Base-by-base conservation (phyloP, 2,113 vertebrate species). In the Numida meleagris region DNA sequence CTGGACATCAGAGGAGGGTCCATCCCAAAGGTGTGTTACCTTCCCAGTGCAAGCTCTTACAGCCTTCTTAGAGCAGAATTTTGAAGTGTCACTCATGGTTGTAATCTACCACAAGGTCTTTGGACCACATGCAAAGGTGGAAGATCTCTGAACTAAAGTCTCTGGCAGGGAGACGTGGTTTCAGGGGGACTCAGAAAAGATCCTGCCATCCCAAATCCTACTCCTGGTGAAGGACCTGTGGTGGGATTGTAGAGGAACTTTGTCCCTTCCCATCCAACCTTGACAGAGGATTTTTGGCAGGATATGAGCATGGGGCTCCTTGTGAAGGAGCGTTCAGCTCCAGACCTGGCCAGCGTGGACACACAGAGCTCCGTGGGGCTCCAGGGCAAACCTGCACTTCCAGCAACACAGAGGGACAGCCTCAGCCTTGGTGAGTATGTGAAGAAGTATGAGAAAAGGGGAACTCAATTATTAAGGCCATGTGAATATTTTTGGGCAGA, bases 401-500 rank as follows among this genome's bases (percentile, higher is more conserved):
- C 1, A 1, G 53, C 67, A 55, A 58, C 75, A 27, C 63, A 10
- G 68, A 77, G 70, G 61, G 93, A 45, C 55, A 36, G 31, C n/a
- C 43, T 12, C 46, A 48, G 29, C 38, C 61, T 62, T 9, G 25
- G 18, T 3, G 66, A 42, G 74, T 46, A 20, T 9, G 1, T 4
- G 62, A 62, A 57, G 53, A 59, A 74, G 21, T 8, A 23, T 12
- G 68, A 68, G 68, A 63, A 53, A 21, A 11, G 42, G 43, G 67
- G 20, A 77, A 63, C 38, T 13, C 58, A 40, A 31, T 93, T 45
- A 53, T 72, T 66, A 50, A 66, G 75, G 40, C 82, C 90, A 59
- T 71, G 72, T 73, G 90, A 78, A 34, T 45, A 36, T 73, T 31
- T 31, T 9, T 42, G 65, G 94, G 82, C 76, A 90, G 63, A 34